Percentiles rank a stretch among this genome's conserved stretches.
Conservation (phyloP, 2,113 vertebrate species). For the Jaculus jaculus region DNA sequence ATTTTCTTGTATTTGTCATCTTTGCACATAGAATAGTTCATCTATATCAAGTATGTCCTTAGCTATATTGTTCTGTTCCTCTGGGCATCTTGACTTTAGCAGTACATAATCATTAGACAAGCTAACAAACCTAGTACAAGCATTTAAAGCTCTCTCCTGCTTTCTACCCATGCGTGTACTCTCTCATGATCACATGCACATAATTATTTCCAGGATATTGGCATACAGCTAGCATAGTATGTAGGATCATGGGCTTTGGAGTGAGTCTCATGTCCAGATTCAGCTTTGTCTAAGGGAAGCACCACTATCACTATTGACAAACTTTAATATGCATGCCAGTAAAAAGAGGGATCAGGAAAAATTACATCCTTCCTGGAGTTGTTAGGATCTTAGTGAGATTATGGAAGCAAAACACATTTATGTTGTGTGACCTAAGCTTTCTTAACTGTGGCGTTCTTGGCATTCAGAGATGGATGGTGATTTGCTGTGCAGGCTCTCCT, state of each 20-base stretch:
- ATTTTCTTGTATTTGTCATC: conserved; percentile 11
- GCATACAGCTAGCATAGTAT: background rate
- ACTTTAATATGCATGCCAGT: background rate
- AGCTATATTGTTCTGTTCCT: background rate
- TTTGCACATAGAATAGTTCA: background rate
- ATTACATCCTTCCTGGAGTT: background rate
- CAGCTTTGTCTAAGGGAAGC: background rate
- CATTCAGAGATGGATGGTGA: background rate
- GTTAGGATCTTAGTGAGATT: conserved; percentile 4
- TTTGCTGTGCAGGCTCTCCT: background rate
- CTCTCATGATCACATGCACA: background rate
- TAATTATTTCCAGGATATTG: background rate
- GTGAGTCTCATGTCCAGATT: background rate
- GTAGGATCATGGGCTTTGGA: background rate
- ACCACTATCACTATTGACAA: background rate
- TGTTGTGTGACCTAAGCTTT: background rate
- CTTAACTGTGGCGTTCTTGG: background rate
- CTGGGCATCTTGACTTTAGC: conserved; percentile 1
- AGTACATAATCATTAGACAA: conserved; percentile 23
- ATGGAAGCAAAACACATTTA: conserved; percentile 6
- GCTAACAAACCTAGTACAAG: background rate
- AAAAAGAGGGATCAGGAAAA: background rate
- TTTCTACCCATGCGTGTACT: background rate
- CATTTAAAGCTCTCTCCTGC: background rate
- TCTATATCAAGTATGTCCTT: background rate